Evolutionary conservation across 2,888 invertebrate species (phyloP).

Genomic region (Drosophila putrida): DNA sequence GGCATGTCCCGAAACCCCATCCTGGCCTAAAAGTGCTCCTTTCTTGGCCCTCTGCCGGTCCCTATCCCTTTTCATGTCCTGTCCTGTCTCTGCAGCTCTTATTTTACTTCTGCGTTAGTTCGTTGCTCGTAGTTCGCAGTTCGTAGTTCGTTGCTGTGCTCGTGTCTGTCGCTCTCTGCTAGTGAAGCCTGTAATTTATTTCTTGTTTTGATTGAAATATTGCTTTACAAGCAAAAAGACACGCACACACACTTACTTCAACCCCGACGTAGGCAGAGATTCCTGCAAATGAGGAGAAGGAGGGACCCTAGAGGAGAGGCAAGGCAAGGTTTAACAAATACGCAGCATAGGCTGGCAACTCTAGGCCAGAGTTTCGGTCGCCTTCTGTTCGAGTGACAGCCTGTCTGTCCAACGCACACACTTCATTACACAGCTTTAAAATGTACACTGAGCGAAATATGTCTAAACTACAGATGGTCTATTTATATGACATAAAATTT

Average conservation of each 20-base stretch:
- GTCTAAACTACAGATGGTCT: neutral
- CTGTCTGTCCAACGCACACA: conserved; percentile 68
- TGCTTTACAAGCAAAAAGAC: conserved; percentile 78
- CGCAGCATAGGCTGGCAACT: conserved; percentile 56
- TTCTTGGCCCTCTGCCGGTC: conserved; percentile 11
- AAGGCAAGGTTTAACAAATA: conserved; percentile 63
- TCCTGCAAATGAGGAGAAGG: neutral
- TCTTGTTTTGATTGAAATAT: conserved; percentile 83
- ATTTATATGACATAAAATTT: too few relatives aligned
- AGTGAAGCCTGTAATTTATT: conserved; percentile 77
- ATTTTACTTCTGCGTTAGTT: conserved; percentile 59
- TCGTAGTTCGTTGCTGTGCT: conserved; percentile 44
- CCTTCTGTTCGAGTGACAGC: conserved; percentile 57
- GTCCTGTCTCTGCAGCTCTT: conserved; percentile 54
- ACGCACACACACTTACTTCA: conserved; percentile 52
- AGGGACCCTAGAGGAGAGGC: neutral
- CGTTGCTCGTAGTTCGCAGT: conserved; percentile 37
- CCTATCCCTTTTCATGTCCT: conserved; percentile 3
- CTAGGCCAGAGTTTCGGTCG: conserved; percentile 36
- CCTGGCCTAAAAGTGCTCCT: conserved; percentile 30
- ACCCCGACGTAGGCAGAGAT: conserved; percentile 5
- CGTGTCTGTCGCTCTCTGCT: conserved; percentile 62
- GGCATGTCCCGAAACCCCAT: conserved; percentile 19
- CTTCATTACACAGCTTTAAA: conserved; percentile 55
- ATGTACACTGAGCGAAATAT: conserved; percentile 49